Percentiles rank a stretch among this genome's conserved stretches.
Evolutionary conservation across 2,797 vertebrate genomes (phyloP).

Genomic region (Danio aesculapii): DNA sequence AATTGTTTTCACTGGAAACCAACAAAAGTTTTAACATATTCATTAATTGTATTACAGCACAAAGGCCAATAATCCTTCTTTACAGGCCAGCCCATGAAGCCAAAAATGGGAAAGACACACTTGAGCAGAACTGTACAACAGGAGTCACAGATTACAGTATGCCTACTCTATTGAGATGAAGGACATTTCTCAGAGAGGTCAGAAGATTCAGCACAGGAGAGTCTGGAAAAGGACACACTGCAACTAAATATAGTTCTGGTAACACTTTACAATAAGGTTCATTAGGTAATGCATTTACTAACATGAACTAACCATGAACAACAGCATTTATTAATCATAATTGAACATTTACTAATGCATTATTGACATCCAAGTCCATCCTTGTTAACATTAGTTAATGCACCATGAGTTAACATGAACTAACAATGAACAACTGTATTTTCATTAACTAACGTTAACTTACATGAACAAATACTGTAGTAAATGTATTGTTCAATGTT

Average conservation of each 20-base stretch:
- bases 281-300: no score
- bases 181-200: constrained; percentile 1
- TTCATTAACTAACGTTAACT: no score
- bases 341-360: no score
- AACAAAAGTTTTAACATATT: constrained; percentile 9
- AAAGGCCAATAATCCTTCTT: constrained; percentile 30
- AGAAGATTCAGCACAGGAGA: constrained; percentile 8
- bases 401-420: no score
- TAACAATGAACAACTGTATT: no score
- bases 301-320: no score
- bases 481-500: no score
- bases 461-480: no score
- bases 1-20: not conserved
- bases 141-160: not conserved
- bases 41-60: constrained; percentile 10
- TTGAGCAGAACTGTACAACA: constrained; percentile 12
- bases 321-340: no score
- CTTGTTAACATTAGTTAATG: no score
- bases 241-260: not conserved
- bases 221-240: not conserved
- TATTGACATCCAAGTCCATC: no score
- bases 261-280: no score
- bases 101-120: constrained; percentile 26
- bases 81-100: not conserved
- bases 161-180: not conserved